These are phyloP conservation scores for Lasius fuliginosus DNA, from an alignment of 2,888 invertebrate genomes.

Conservation along the genomic window DNA sequence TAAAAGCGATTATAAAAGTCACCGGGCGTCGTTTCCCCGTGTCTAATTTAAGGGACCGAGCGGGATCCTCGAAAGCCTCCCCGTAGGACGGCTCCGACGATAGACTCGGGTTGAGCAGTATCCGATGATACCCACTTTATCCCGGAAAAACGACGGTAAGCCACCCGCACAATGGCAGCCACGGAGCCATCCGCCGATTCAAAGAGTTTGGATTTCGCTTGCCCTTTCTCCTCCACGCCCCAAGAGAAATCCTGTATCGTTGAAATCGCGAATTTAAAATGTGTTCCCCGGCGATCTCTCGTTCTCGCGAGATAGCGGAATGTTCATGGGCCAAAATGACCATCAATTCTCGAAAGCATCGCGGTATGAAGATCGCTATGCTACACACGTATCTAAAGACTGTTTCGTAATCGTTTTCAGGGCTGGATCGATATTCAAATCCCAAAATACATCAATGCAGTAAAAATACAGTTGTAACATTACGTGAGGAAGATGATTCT, in stretches of 20 bases:
- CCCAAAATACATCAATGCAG: no score
- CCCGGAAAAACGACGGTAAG: conserved; percentile 49
- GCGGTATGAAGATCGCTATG: conserved; percentile 13
- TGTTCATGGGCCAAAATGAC: conserved; percentile 17
- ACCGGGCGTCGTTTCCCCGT: conserved; percentile 2
- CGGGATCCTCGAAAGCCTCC: conserved; percentile 25
- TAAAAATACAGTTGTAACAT: neutral
- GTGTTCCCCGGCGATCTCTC: neutral
- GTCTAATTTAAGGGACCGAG: conserved; percentile 47
- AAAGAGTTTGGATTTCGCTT: conserved; percentile 53
- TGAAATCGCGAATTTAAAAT: conserved; percentile 54
- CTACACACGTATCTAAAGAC: conserved; percentile 3
- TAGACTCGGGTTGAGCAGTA: conserved; percentile 50
- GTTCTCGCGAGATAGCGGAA: conserved; percentile 34
- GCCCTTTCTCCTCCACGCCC: conserved; percentile 25
- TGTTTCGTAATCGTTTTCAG: neutral
- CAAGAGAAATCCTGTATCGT: conserved; percentile 43
- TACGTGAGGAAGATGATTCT: neutral
- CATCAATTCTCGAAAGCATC: conserved; percentile 13
- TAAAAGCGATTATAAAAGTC: conserved; percentile 53
- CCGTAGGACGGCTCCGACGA: conserved; percentile 37
- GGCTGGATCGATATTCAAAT: neutral
- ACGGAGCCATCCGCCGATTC: conserved; percentile 43
- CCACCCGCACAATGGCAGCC: conserved; percentile 49
- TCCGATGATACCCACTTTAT: conserved; percentile 54